Base-by-base conservation (phyloP, 2,797 vertebrate species). In the Oophaga sylvatica region DNA sequence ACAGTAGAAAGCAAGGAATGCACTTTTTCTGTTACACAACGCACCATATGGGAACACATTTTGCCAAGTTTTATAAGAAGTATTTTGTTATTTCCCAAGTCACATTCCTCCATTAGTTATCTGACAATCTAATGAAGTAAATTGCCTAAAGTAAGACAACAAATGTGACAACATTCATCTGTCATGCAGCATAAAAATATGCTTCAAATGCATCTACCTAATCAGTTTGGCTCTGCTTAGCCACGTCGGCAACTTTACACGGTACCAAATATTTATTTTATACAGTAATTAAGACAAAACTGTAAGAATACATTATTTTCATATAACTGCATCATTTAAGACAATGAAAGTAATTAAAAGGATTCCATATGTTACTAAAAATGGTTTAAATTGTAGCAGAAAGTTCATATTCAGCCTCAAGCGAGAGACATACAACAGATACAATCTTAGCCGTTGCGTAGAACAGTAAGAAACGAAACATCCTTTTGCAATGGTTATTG, bases 351-450 rank as follows among this genome's bases (percentile, higher is more conserved):
- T 86, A 85, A 86, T 86, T 82, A 89, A 86, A 89, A 68, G 53
- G 26, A 86, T 81, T 79, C 87, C 87, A 86, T 85, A 89, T 89
- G 87, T 76, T 89, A 59, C 19, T 65, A 59, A 85, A 85, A 89
- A 48, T 82, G 17, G 71, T 59, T 53, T 88, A 77, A 81, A 85
- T 59, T 85, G 70, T 68, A 85, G 56, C 29, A 88, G 68, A 85
- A 85, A 31, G 60, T 81, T 60, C 70, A 82, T 89, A 70, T 41
- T 31, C 83, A 77, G 87, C 87, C 87, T 82, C 71, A 5, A 86
- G 84, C 83, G 86, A 81, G 70, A 63, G 59, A 81, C 78, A 88
- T 79, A 53, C 57, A 65, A 41, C 35, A 41, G 35, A 41, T 41
- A 41, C 56, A 78, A 77, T 85, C 29, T 59, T 56, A 76, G 85